Conservation (phyloP, 2,797 vertebrate genomes). For the Falco concolor region DNA sequence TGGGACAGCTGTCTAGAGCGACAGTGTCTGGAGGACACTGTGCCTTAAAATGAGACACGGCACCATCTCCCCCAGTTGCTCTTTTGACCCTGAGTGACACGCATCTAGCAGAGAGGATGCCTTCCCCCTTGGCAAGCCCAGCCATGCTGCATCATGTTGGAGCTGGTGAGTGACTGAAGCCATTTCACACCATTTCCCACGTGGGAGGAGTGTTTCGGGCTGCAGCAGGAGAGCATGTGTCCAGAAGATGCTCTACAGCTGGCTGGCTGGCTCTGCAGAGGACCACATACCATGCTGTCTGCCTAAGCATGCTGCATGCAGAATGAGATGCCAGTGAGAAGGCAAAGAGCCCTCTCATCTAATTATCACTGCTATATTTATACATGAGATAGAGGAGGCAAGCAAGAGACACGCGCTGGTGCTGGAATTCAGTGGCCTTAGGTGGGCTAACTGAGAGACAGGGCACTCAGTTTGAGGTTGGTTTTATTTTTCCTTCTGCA, state of each 20-base stretch:
- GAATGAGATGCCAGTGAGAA: not conserved
- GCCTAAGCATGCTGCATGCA: not conserved
- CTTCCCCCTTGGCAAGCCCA: not conserved
- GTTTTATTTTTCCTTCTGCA: not conserved
- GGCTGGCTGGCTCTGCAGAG: not conserved
- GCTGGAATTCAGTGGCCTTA: not conserved
- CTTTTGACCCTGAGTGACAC: not conserved
- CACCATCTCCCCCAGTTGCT: accelerated
- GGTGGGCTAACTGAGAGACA: not conserved
- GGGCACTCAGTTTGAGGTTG: not conserved
- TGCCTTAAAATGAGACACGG: accelerated
- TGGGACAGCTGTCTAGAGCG: accelerated
- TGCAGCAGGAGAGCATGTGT: not conserved
- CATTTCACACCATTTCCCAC: accelerated
- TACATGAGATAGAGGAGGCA: not conserved
- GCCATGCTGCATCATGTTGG: accelerated
- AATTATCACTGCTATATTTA: not conserved
- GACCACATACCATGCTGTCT: accelerated
- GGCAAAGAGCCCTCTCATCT: not conserved
- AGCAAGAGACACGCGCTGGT: not conserved
- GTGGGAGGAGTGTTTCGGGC: not conserved
- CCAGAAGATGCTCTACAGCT: not conserved
- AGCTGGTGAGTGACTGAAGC: not conserved
- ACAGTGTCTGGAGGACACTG: not conserved
- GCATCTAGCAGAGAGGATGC: not conserved